phyloP scores from a whole-genome alignment of 2,888 invertebrate genomes.

The Diplazon laetatorius region DNA sequence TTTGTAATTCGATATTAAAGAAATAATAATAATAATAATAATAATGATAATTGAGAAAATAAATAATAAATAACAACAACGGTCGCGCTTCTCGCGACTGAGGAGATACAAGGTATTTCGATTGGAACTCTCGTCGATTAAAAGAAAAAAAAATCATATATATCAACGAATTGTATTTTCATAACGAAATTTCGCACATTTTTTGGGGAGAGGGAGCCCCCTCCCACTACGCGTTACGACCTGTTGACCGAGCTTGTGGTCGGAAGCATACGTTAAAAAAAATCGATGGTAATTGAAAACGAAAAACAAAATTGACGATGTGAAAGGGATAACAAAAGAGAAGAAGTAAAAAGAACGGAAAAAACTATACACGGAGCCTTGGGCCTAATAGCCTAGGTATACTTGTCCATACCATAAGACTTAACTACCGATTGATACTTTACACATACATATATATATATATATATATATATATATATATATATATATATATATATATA shows the following conservation, averaged over 20 bases:
- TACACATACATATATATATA: too few species aligned
- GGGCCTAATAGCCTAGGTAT: slow-evolving; percentile 80
- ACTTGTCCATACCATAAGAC: slow-evolving; percentile 82
- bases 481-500: too few species aligned
- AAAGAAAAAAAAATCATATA: slow-evolving; percentile 17
- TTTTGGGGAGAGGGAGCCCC: too few species aligned
- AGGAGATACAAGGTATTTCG: slow-evolving; percentile 45
- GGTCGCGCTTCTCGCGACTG: slow-evolving; percentile 34
- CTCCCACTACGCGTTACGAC: slow-evolving; percentile 47
- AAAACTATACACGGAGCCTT: slow-evolving; percentile 72
- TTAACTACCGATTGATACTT: slow-evolving; percentile 81
- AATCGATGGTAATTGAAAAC: not conserved
- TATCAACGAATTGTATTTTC: slow-evolving; percentile 51
- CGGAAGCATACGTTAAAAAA: slow-evolving; percentile 67
- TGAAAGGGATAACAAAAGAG: not conserved
- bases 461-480: too few species aligned
- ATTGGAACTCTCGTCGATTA: slow-evolving; percentile 50
- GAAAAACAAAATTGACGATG: slow-evolving; percentile 15
- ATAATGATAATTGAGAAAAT: too few species aligned
- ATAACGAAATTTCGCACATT: slow-evolving; percentile 41
- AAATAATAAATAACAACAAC: slow-evolving; percentile 32
- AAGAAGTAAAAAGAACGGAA: slow-evolving; percentile 11
- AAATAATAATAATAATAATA: too few species aligned
- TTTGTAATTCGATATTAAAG: slow-evolving; percentile 57
- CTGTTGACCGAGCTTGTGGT: slow-evolving; percentile 65